A percentile compares a stretch with the other conserved stretches of the same genome.
Evolutionary conservation across 2,888 invertebrate genomes (phyloP).

Genomic region (Troides helena): DNA sequence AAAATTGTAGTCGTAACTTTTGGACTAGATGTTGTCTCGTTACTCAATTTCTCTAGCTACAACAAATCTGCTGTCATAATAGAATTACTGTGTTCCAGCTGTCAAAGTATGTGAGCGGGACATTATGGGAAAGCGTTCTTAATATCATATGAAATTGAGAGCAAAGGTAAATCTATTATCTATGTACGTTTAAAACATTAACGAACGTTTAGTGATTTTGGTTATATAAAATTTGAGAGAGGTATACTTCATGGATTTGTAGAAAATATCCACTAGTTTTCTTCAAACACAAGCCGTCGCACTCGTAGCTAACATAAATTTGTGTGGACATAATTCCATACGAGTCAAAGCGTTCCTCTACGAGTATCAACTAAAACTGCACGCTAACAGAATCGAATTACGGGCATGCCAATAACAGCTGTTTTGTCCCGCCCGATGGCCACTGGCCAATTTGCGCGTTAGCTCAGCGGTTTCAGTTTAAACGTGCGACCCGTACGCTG

Average conservation of each 20-base stretch:
- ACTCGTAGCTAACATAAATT: conserved; percentile 1
- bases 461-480: conserved; percentile 25
- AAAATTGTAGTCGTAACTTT: too few relatives aligned
- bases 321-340: conserved; percentile 18
- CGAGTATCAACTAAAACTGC: conserved; percentile 27
- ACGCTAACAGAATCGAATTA: conserved; percentile 29
- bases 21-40: too few relatives aligned
- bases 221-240: not conserved
- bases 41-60: too few relatives aligned
- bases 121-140: too few relatives aligned
- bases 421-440: conserved; percentile 27
- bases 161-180: too few relatives aligned
- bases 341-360: conserved; percentile 17
- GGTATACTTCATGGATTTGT: not conserved
- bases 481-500: conserved; percentile 13
- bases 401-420: conserved; percentile 30
- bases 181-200: too few relatives aligned
- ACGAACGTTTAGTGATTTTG: too few relatives aligned
- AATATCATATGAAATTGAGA: too few relatives aligned
- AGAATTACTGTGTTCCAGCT: too few relatives aligned
- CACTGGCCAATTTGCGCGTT: conserved; percentile 27
- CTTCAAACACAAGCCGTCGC: not conserved
- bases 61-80: too few relatives aligned
- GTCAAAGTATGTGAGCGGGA: too few relatives aligned
- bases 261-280: not conserved